Percentiles rank a stretch among this genome's conserved stretches.
These are phyloP conservation scores for Drosophila fulvimacula DNA, from an alignment of 2,888 invertebrate species.

Conservation along the genomic window DNA sequence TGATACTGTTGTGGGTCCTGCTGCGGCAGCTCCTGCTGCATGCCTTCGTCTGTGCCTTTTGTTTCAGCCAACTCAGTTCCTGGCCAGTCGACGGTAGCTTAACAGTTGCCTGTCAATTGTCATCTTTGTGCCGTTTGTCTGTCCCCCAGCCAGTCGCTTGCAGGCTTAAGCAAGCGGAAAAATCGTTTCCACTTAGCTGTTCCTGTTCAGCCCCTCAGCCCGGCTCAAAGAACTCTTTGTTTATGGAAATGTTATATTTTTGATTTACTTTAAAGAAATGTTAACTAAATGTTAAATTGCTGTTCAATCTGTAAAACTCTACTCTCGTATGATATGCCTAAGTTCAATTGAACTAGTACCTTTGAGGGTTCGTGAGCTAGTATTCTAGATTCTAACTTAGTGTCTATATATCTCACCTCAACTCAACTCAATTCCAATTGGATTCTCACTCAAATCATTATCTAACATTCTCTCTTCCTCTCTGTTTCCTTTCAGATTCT, in stretches of 20 bases:
- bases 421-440: not conserved
- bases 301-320: too few relatives aligned
- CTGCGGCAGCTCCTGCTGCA: not conserved
- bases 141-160: slow-evolving; percentile 28
- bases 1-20: slow-evolving; percentile 2
- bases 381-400: not conserved
- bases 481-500: slow-evolving; percentile 89
- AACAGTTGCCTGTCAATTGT: slow-evolving; percentile 60
- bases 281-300: too few relatives aligned
- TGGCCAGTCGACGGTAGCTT: slow-evolving; percentile 11
- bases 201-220: slow-evolving; percentile 44
- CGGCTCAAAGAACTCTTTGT: slow-evolving; percentile 2
- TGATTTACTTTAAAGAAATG: too few relatives aligned
- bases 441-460: not conserved
- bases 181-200: slow-evolving; percentile 75
- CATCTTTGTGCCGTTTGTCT: slow-evolving; percentile 47
- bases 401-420: not conserved
- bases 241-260: not conserved
- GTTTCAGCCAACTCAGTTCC: slow-evolving; percentile 39
- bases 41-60: slow-evolving; percentile 38
- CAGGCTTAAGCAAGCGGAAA: slow-evolving; percentile 73
- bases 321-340: not conserved
- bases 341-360: not conserved
- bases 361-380: not conserved
- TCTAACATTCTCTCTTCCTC: not conserved